Evolutionary conservation across 2,113 vertebrate species (phyloP), one percentile per base, ranked within the genome.

Genomic region (Numenius arquata): DNA sequence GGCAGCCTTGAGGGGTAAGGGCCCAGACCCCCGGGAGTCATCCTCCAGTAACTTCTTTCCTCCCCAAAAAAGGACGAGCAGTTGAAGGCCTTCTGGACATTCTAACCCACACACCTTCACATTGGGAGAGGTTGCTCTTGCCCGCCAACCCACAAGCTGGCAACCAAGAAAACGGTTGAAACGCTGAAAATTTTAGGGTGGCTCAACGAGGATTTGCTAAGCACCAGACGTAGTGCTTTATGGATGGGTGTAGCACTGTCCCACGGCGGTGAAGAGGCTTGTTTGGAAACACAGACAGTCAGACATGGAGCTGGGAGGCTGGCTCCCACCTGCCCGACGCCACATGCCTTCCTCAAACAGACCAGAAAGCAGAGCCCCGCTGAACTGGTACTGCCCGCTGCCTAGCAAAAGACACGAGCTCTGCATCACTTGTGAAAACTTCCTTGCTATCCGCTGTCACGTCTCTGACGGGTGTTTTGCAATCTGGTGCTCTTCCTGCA

Each of bases 91-190:
- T 5, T 3, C 36, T 40, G 66, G 30, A 8, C 1, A 4, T 12
- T 32, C 29, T 27, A 32, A 15, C 40, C 40, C 19, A 3, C 26
- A 21, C 47, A 17, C 19, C 30, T 32, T 34, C 34, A 3, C 5
- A 5, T 2, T 9, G 55, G 56, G 43, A 20, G 45, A 61, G 32
- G 43, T 5, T 0, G 1, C 80, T 43, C 56, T 48, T 2, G 1
- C 16, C 58, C 50, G 22, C 27, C 88, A 23, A 15, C 50, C 62
- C 6, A 3, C 53, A 10, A 70, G 53, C 53, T 12, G 2, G 25
- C 71, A 53, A 66, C 41, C 71, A n/a, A 81, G 59, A 32, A 14
- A 45, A 47, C 2, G 2, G 30, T 6, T 62, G 83, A 66, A 72
- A 79, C 3, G 5, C n/a, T 45, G 85, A 41, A 55, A 56, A 65